Percentiles rank a stretch among this genome's conserved stretches.
Evolutionary conservation across 2,797 vertebrate species (phyloP).

Genomic region (Prunella strophiata): DNA sequence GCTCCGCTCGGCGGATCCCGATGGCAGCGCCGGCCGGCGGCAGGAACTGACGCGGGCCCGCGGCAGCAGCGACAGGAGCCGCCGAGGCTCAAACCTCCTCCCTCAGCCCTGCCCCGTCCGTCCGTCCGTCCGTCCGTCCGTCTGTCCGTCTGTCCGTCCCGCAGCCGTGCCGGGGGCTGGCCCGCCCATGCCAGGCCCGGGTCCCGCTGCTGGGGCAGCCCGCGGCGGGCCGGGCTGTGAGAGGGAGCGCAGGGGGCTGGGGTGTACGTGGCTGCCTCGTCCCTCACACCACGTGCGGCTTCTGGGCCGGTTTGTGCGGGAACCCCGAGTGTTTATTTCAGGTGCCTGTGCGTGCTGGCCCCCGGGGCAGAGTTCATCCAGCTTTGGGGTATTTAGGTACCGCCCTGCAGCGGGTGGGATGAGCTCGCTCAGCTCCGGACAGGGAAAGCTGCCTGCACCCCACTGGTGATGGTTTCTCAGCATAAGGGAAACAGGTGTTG

Average conservation of each 20-base stretch:
- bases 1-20: neutral
- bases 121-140: neutral
- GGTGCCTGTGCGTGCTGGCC: rapidly evolving
- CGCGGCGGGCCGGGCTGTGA: neutral
- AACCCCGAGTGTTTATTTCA: neutral
- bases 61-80: neutral
- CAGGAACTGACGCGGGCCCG: neutral
- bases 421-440: neutral
- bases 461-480: rapidly evolving
- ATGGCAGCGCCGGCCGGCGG: neutral
- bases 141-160: too few species aligned
- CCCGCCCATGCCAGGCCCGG: neutral
- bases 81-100: neutral
- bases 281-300: neutral
- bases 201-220: neutral
- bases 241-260: neutral
- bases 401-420: rapidly evolving
- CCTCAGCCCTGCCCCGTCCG: neutral
- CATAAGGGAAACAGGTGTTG: neutral
- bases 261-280: neutral
- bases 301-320: neutral
- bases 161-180: neutral
- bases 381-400: rapidly evolving
- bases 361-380: too few species aligned
- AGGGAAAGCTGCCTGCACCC: neutral